Conservation (phyloP, 2,113 vertebrate genomes). For the Leptobrachium ailaonicum region DNA sequence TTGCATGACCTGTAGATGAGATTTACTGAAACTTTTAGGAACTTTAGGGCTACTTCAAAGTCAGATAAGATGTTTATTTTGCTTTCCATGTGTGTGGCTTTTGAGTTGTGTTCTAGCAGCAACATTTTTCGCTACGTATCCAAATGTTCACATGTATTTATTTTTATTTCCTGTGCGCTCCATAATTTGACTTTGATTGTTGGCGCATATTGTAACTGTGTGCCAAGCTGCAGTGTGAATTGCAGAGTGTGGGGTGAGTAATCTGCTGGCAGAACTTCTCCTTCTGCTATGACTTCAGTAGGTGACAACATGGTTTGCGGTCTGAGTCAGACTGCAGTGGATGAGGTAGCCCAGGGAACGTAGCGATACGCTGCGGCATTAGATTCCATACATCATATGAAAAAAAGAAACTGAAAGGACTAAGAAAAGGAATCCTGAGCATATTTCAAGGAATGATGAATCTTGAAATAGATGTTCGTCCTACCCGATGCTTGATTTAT, state of each 20-base stretch:
- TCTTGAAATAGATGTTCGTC: no score
- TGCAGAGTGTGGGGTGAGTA: slow-evolving; percentile 48
- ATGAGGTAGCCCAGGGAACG: slow-evolving; percentile 31
- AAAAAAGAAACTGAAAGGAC: not conserved
- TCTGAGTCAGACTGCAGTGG: slow-evolving; percentile 48
- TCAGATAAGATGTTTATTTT: no score
- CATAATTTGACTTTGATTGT: slow-evolving; percentile 42
- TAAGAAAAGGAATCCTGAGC: not conserved
- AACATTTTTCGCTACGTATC: no score
- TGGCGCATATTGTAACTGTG: slow-evolving; percentile 30
- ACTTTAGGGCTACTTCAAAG: no score
- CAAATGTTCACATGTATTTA: no score
- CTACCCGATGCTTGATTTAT: no score
- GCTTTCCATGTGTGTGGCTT: no score
- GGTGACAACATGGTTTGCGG: slow-evolving; percentile 44
- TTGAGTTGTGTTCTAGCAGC: no score
- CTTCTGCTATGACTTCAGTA: slow-evolving; percentile 41
- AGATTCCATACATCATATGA: not conserved
- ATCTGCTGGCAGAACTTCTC: slow-evolving; percentile 41
- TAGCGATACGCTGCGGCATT: slow-evolving; percentile 11
- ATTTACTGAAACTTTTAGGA: no score
- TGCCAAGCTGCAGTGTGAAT: slow-evolving; percentile 49
- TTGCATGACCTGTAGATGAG: no score
- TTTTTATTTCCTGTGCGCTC: not conserved
- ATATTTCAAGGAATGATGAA: not conserved